phyloP scores from a whole-genome alignment of 2,888 invertebrate genomes.

The Muscina levida region DNA sequence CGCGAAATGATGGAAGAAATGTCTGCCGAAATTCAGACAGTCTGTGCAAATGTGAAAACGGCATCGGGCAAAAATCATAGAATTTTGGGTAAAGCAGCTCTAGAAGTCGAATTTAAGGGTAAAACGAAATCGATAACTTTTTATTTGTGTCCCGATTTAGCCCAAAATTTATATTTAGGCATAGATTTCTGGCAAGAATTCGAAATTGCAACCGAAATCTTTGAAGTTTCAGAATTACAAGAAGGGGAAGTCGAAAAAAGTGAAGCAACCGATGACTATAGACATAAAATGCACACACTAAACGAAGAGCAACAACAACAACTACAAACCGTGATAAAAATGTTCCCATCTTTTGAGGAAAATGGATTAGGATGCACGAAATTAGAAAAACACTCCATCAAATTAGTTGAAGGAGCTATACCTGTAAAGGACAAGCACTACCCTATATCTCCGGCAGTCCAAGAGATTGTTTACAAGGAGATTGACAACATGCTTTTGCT shows the following conservation, averaged over 20 bases:
- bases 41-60: too few relatives aligned
- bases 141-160: too few relatives aligned
- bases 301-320: neutral
- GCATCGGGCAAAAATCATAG: too few relatives aligned
- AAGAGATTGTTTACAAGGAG: slow-evolving; percentile 65
- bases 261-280: too few relatives aligned
- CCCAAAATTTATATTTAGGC: too few relatives aligned
- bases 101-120: too few relatives aligned
- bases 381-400: neutral
- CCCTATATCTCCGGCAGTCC: neutral
- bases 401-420: neutral
- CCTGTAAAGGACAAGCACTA: neutral
- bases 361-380: neutral
- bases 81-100: slow-evolving; percentile 5
- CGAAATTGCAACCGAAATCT: neutral
- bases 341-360: neutral
- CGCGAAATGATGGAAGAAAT: neutral
- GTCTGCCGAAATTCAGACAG: slow-evolving; percentile 1
- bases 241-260: too few relatives aligned
- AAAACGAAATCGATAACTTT: too few relatives aligned
- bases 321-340: neutral
- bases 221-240: neutral
- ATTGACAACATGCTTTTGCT: slow-evolving; percentile 71
- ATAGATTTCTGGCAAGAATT: too few relatives aligned
- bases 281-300: neutral